These are phyloP conservation scores for Nymphicus hollandicus DNA, from an alignment of 2,113 vertebrate genomes.

Conservation along the genomic window DNA sequence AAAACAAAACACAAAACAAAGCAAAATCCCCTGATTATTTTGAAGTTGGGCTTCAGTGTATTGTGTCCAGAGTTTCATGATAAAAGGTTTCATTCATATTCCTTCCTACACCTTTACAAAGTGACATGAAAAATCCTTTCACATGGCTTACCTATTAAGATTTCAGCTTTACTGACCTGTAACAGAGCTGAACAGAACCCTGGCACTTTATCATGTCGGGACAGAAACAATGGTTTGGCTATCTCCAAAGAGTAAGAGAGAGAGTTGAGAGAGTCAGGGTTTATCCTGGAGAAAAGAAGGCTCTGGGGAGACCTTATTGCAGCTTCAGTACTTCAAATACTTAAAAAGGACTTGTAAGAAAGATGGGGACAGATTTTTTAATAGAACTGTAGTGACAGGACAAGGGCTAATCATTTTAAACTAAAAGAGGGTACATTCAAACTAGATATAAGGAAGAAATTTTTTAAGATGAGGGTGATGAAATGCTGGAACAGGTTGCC, in stretches of 20 bases:
- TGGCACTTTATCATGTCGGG: neutral
- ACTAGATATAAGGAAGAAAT: neutral
- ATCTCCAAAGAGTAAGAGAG: neutral
- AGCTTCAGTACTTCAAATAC: neutral
- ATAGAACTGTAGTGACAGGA: neutral
- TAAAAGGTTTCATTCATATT: neutral
- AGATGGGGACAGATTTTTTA: neutral
- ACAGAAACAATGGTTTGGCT: neutral
- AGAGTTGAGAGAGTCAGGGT: neutral
- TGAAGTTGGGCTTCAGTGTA: neutral
- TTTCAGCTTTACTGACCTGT: neutral
- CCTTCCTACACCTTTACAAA: neutral
- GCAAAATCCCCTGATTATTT: neutral
- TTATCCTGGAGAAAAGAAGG: neutral
- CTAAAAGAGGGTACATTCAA: neutral
- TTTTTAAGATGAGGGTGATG: neutral
- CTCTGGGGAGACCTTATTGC: no score
- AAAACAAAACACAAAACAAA: neutral
- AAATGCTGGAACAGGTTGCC: neutral
- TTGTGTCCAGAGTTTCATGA: neutral
- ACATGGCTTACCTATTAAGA: neutral
- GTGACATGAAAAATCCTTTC: neutral
- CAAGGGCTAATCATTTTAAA: rapidly evolving
- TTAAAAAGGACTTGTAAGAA: neutral
- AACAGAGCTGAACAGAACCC: neutral